Conservation (phyloP, 1,140 invertebrate genomes). For the Melipona quadrifasciata region DNA sequence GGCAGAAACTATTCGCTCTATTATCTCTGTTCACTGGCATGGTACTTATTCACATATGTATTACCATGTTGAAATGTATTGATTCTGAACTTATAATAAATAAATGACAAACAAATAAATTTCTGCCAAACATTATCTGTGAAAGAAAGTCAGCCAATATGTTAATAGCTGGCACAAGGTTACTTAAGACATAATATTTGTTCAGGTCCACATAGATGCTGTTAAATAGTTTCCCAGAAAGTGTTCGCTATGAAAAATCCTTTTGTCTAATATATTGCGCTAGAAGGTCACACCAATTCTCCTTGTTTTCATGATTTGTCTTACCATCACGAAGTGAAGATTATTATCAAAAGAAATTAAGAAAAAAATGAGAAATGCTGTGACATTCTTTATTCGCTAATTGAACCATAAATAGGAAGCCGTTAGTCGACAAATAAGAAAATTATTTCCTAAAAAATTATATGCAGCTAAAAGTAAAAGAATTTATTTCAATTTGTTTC, state of each 20-base stretch:
- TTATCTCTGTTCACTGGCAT: background rate
- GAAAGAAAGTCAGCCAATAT: constrained; percentile 72
- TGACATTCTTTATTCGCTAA: constrained; percentile 40
- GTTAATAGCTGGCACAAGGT: constrained; percentile 73
- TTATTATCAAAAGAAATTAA: constrained; percentile 1
- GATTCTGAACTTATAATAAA: background rate
- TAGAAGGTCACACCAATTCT: constrained; percentile 64
- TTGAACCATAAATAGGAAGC: constrained; percentile 50
- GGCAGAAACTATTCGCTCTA: constrained; percentile 37
- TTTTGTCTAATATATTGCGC: constrained; percentile 28
- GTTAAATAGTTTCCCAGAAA: constrained; percentile 66
- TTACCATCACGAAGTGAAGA: background rate
- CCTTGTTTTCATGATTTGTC: constrained; percentile 28
- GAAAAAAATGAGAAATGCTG: constrained; percentile 40
- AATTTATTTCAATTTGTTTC: background rate
- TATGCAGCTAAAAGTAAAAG: constrained; percentile 19
- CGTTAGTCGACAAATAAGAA: constrained; percentile 54
- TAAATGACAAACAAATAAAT: constrained; percentile 61
- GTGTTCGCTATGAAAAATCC: constrained; percentile 45
- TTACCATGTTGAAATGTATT: background rate
- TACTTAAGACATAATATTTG: constrained; percentile 65
- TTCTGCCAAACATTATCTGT: constrained; percentile 66
- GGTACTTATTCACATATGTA: background rate
- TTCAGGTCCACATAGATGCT: constrained; percentile 68
- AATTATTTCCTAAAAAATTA: constrained; percentile 34